Evolutionary conservation across 1,140 invertebrate species (phyloP), one percentile per base, ranked within the genome.

Genomic region (Drosophila quadrilineata): DNA sequence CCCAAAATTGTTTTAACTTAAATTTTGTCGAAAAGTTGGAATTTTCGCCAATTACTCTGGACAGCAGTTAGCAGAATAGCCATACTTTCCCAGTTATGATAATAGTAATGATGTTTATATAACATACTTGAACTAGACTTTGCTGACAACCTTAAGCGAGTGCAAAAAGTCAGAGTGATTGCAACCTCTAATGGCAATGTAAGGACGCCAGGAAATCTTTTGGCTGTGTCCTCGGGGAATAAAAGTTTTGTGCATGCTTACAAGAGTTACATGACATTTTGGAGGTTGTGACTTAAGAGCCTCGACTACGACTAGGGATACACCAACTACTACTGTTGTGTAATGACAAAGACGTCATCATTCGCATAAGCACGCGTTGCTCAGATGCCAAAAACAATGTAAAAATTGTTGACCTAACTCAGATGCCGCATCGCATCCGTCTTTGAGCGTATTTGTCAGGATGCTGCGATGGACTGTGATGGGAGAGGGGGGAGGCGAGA

Each of bases 371-470:
- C 65, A 84, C 76, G 62, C 79, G 54, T 58, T 71, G 43, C 66
- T 67, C 41, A 54, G 40, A 76, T 77, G 70, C 74, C 70, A 52
- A 74, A 75, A 85, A 71, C 71, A 79, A 75, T 64, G 75, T 59
- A 84, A 58, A 85, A 79, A 85, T 54, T 79, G 70, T 84, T 84
- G 80, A 85, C 79, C 79, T 43, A 71, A 64, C 54, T 58, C 38
- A 57, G 50, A 45, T 49, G 41, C 16, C 40, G 46, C 49, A 56
- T 58, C 45, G n/a, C n/a, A n/a, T n/a, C n/a, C n/a, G n/a, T n/a
- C n/a, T n/a, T n/a, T n/a, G 38, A 29, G 28, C 26, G n/a, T 31
- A 6, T 70, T 50, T 21, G 38, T 22, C 19, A 21, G 17, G 36
- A n/a, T 6, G 10, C 3, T 6, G 3, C 3, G 24, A 17, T 5